Conservation (phyloP, 2,888 invertebrate genomes). For the Melinaea marsaeus region DNA sequence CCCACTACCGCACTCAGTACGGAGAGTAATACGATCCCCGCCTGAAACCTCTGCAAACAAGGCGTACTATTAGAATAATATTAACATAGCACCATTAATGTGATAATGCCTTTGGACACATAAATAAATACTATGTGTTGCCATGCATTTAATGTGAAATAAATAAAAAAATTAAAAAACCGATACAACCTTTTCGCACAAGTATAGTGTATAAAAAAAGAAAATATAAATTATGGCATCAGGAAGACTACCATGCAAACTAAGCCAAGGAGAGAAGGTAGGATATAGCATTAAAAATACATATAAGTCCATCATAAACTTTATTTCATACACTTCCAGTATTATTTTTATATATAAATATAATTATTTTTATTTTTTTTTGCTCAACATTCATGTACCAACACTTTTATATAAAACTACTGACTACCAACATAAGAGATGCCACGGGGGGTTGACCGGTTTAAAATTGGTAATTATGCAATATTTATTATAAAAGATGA, state of each 20-base stretch:
- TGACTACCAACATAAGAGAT: conserved; percentile 27
- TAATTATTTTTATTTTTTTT: conserved; percentile 12
- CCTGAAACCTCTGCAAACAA: conserved; percentile 82
- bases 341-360: conserved; percentile 48
- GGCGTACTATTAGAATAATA: conserved; percentile 48
- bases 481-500: not conserved
- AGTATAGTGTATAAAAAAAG: not conserved
- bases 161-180: too few relatives aligned
- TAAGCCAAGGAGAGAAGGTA: conserved; percentile 34
- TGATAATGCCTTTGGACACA: not conserved
- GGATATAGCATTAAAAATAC: conserved; percentile 64
- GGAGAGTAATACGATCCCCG: conserved; percentile 83
- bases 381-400: conserved; percentile 23
- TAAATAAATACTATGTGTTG: conserved; percentile 27
- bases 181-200: too few relatives aligned
- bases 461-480: conserved; percentile 5
- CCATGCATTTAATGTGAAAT: conserved; percentile 9
- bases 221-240: conserved; percentile 9
- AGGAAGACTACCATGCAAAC: conserved; percentile 32
- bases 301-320: conserved; percentile 57
- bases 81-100: not conserved
- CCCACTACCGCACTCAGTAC: conserved; percentile 78
- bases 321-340: conserved; percentile 61
- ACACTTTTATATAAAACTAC: conserved; percentile 19
- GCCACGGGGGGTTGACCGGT: conserved; percentile 11